Conservation (phyloP, 2,113 vertebrate species). For the Tyto alba region DNA sequence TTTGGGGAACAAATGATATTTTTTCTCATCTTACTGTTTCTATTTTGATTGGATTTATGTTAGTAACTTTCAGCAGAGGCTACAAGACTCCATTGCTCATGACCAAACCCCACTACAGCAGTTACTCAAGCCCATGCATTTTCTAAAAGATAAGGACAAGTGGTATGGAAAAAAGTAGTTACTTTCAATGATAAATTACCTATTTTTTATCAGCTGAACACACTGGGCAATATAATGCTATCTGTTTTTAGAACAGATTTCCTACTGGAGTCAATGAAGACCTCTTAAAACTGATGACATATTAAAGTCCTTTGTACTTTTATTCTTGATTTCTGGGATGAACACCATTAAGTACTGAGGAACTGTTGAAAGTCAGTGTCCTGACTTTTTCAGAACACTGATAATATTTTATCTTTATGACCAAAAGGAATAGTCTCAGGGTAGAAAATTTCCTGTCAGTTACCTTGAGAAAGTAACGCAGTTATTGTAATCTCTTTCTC, state of each 20-base stretch:
- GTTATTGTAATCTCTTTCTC: neutral
- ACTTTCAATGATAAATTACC: neutral
- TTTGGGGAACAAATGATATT: neutral
- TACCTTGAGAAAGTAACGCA: neutral
- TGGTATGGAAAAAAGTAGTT: neutral
- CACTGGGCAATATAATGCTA: neutral
- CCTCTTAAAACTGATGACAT: neutral
- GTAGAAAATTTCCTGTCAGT: neutral
- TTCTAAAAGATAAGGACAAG: neutral
- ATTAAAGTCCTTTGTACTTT: neutral
- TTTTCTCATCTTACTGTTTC: neutral
- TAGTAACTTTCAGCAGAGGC: neutral
- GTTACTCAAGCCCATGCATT: neutral
- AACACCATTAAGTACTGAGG: neutral
- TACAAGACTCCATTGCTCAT: neutral
- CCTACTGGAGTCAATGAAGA: neutral
- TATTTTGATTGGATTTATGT: neutral
- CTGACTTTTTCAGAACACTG: neutral
- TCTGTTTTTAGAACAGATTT: neutral
- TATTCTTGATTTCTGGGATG: neutral
- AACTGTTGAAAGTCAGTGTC: neutral
- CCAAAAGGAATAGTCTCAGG: neutral
- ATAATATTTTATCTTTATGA: neutral
- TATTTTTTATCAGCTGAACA: conserved; percentile 12
- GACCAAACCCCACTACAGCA: neutral